phyloP scores from a whole-genome alignment of 2,797 vertebrate species.

The Anableps anableps region DNA sequence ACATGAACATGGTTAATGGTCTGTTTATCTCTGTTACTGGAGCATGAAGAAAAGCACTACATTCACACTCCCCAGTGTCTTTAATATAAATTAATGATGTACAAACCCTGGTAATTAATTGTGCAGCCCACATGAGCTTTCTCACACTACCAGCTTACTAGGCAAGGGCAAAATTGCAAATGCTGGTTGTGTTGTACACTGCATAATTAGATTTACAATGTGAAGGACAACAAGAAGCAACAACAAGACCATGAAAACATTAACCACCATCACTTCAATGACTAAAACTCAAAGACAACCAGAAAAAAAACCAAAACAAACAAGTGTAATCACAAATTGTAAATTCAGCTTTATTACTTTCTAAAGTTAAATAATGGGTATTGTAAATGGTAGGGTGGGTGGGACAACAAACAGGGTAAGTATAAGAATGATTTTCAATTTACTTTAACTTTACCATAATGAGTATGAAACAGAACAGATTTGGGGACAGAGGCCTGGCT shows the following conservation, averaged over 20 bases:
- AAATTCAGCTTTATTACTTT: not conserved
- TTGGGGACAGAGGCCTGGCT: not conserved
- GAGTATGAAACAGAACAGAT: not conserved
- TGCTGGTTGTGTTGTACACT: slow-evolving; percentile 37
- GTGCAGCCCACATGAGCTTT: slow-evolving; percentile 59
- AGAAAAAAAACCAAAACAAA: not conserved
- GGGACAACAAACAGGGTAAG: not conserved
- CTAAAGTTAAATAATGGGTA: not conserved
- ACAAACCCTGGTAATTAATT: slow-evolving; percentile 80
- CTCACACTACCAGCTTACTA: slow-evolving; percentile 54
- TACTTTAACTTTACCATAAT: not conserved
- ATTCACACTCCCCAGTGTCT: slow-evolving; percentile 66
- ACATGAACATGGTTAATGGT: slow-evolving; percentile 62
- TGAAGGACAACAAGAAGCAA: slow-evolving; percentile 26
- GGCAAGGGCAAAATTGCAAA: slow-evolving; percentile 55
- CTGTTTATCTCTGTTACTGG: slow-evolving; percentile 68
- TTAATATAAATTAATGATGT: slow-evolving; percentile 81
- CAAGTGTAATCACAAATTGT: not conserved
- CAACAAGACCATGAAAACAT: not conserved
- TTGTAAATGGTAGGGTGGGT: not conserved
- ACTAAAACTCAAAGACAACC: not conserved
- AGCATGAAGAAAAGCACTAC: slow-evolving; percentile 50
- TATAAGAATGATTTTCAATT: not conserved
- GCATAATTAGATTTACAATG: slow-evolving; percentile 46
- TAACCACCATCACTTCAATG: not conserved